Percentiles rank a stretch among this genome's conserved stretches.
Evolutionary conservation across 2,797 vertebrate species (phyloP).

Genomic region (Diplodus puntazzo): DNA sequence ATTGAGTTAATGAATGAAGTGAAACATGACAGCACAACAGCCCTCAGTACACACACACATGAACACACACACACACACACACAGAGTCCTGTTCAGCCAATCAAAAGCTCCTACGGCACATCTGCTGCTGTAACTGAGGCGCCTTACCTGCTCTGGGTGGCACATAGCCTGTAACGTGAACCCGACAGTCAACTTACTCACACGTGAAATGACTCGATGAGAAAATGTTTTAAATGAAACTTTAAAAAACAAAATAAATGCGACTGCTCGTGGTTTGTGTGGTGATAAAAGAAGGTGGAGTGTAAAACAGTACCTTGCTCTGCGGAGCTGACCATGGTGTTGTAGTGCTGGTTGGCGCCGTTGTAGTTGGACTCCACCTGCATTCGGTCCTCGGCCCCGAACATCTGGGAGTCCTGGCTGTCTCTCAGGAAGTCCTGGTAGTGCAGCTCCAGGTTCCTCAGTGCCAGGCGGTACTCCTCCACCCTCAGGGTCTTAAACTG

Average conservation of each 20-base stretch:
- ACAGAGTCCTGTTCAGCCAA: conserved; percentile 45
- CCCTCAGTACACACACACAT: conserved; percentile 31
- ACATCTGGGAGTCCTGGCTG: conserved; percentile 91
- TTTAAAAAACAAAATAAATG: background rate
- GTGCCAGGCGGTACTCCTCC: conserved; percentile 90
- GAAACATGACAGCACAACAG: conserved; percentile 52
- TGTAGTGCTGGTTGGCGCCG: conserved; percentile 89
- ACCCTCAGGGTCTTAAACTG: conserved; percentile 92
- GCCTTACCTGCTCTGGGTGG: conserved; percentile 77
- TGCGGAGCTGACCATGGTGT: conserved; percentile 88
- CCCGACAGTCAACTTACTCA: conserved; percentile 70
- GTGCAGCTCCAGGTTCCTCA: conserved; percentile 91
- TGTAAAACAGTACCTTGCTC: conserved; percentile 85
- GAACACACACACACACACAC: conserved; percentile 35
- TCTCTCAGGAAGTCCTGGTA: conserved; percentile 94
- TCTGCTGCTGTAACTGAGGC: conserved; percentile 27
- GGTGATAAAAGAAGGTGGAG: background rate
- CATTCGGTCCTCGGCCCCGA: conserved; percentile 92
- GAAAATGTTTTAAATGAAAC: background rate
- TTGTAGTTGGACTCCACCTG: conserved; percentile 90
- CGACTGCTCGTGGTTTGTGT: background rate
- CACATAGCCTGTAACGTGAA: conserved; percentile 79
- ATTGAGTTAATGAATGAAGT: conserved; percentile 40
- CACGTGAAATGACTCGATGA: conserved; percentile 41
- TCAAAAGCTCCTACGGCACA: conserved; percentile 47